Evolutionary conservation across 1,140 invertebrate genomes (phyloP), one percentile per base, ranked within the genome.

Genomic region (Brachionus sp.): DNA sequence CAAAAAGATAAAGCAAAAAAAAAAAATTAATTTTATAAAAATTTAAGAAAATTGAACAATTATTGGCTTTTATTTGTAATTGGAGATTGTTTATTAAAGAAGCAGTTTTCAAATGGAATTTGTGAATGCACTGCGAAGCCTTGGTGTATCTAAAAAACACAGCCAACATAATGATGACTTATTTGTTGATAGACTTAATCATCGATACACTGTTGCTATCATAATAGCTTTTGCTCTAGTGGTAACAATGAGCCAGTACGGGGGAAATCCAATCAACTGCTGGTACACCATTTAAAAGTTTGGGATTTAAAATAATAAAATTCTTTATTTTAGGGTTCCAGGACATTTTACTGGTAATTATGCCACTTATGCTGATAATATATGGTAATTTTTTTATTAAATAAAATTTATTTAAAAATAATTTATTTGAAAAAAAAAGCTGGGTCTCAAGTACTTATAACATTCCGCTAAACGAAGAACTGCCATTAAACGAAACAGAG

Each of bases 171-270:
- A 90, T 73, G 91, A 91, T 84, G 91, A 91, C 85, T 90, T 91
- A 84, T 88, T 90, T 23, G 87, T 91, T 19, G 91, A 91, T 85
- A 86, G 90, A 68, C 85, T 91, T 5, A 91, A 91, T 84, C 91
- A 91, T 84, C 87, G 88, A 44, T 88, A 90, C 82, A 91, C 91
- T 9, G 89, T 90, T n/a, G 85, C 90, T 23, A 87, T 91, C 10
- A 86, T 91, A 53, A 57, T 57, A 5, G 50, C 50, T 6, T 57
- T 57, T 19, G 19, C 50, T 57, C 2, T 25, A 10, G 50, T 57
- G n/a, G 50, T 57, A 5, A 57, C 50, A 6, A 57, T 57, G 50
- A 57, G 50, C n/a, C 50, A 57, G 19, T 57, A 57, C 19, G 50
- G 50, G 0, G 50, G 50, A 57, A 50, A 50, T n/a, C 44, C 13